Evolutionary conservation across 2,797 vertebrate species (phyloP).

Genomic region (Falco berigora): DNA sequence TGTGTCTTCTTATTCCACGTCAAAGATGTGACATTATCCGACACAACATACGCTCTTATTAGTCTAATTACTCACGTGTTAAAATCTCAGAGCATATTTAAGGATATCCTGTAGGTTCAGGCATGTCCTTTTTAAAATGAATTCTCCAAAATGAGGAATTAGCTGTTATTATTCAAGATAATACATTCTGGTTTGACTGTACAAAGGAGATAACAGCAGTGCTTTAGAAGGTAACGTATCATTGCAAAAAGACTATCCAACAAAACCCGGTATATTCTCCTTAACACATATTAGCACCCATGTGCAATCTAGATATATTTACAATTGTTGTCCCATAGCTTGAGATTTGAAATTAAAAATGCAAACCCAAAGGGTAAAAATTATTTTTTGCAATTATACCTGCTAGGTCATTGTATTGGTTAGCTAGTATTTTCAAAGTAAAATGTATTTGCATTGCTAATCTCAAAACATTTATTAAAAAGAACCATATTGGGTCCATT

Average conservation of each 20-base stretch:
- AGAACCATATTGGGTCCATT: neutral
- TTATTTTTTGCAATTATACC: neutral
- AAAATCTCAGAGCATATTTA: neutral
- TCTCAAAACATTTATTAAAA: neutral
- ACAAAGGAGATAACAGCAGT: neutral
- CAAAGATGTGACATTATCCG: constrained; percentile 21
- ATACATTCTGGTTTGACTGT: neutral
- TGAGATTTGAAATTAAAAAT: neutral
- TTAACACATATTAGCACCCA: neutral
- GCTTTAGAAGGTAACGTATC: neutral
- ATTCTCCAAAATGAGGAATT: constrained; percentile 44
- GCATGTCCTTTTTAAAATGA: neutral
- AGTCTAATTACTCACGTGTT: neutral
- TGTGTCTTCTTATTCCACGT: neutral
- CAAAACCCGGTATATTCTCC: neutral
- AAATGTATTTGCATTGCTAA: neutral
- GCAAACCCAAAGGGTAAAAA: neutral
- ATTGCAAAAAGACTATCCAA: neutral
- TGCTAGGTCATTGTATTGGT: neutral
- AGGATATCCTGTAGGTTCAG: constrained; percentile 12
- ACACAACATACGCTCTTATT: neutral
- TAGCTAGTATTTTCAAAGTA: neutral
- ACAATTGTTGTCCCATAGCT: neutral
- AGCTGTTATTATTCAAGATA: constrained; percentile 13
- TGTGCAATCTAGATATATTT: neutral